A percentile compares a stretch with the other conserved stretches of the same genome.
phyloP scores from a whole-genome alignment of 2,888 invertebrate genomes.

The Fragum fragum region DNA sequence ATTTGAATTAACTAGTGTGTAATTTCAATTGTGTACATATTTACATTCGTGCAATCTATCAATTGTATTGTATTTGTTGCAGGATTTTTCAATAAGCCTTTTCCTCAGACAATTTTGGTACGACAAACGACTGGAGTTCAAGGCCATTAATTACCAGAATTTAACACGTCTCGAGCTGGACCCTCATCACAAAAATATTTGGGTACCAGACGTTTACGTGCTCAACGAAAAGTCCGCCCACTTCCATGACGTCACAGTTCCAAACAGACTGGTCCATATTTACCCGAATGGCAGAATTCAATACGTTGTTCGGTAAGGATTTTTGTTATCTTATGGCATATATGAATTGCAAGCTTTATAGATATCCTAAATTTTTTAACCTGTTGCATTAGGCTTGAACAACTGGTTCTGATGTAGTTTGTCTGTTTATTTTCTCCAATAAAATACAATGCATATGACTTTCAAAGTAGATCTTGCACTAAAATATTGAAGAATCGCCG shows the following conservation, averaged over 20 bases:
- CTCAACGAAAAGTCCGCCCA: slow-evolving; percentile 25
- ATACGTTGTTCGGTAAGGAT: background rate
- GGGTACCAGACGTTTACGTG: slow-evolving; percentile 42
- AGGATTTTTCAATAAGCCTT: slow-evolving; percentile 80
- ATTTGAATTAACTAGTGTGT: too few relatives aligned
- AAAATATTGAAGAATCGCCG: too few relatives aligned
- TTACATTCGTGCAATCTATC: too few relatives aligned
- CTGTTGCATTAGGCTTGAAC: too few relatives aligned
- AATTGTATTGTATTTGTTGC: background rate
- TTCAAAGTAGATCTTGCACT: too few relatives aligned
- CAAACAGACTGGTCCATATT: slow-evolving; percentile 31
- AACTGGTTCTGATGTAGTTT: too few relatives aligned
- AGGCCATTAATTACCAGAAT: slow-evolving; percentile 36
- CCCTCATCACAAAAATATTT: slow-evolving; percentile 13
- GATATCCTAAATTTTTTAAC: too few relatives aligned
- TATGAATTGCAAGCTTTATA: too few relatives aligned
- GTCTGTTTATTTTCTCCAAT: too few relatives aligned
- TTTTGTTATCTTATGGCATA: too few relatives aligned
- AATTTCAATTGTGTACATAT: too few relatives aligned
- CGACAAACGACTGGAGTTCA: slow-evolving; percentile 72
- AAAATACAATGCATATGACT: too few relatives aligned
- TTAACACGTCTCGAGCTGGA: slow-evolving; percentile 39
- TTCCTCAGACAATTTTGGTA: slow-evolving; percentile 78
- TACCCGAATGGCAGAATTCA: slow-evolving; percentile 35
- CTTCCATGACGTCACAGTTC: slow-evolving; percentile 33